Base-by-base conservation (phyloP, 2,113 vertebrate species). In the Bubalus kerabau region DNA sequence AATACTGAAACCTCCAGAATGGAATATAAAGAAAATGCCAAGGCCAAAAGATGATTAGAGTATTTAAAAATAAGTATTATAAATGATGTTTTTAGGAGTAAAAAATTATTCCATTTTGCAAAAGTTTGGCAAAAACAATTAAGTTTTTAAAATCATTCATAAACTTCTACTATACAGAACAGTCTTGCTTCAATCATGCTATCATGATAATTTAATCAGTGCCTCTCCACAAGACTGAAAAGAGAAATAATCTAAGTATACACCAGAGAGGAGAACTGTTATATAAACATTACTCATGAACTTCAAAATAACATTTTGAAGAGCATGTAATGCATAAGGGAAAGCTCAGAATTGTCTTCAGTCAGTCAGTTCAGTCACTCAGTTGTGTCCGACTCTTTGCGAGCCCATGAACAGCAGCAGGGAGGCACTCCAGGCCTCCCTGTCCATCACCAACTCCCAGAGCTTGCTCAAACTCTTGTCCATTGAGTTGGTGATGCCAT, bases 311-410 rank as follows among this genome's bases (percentile, higher is more conserved):
- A 26, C 92, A 23, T 40, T 84, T 78, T 83, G 52, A 43, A 94
- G n/a, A 89, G 43, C 67, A 16, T 40, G 19, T 67, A 92, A 71
- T 62, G 4, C 30, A 83, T 32, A 74, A 60, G 14, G 7, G 6
- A n/a, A 80, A 57, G 23, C 32, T 71, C 46, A 95, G 40, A 90
- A 40, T 92, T 36, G n/a, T 71, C 67, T 36, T 71, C 64, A 67
- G 64, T n/a, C 62, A 64, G 15, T 67, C 64, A 36, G 32, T 67
- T 67, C 32, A 67, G 64, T n/a, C 0, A 2, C 16, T 67, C 64
- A 36, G 32, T 67, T 8, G 0, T n/a, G 32, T 67, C 64, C 0
- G 0, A 1, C 64, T n/a, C 8, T n/a, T 67, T 36, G 64, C 2
- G 4, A 67, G 32, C 64, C n/a, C 64, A 19, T 67, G 32, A n/a